Conservation (phyloP, 2,113 vertebrate genomes). For the Bos javanicus region DNA sequence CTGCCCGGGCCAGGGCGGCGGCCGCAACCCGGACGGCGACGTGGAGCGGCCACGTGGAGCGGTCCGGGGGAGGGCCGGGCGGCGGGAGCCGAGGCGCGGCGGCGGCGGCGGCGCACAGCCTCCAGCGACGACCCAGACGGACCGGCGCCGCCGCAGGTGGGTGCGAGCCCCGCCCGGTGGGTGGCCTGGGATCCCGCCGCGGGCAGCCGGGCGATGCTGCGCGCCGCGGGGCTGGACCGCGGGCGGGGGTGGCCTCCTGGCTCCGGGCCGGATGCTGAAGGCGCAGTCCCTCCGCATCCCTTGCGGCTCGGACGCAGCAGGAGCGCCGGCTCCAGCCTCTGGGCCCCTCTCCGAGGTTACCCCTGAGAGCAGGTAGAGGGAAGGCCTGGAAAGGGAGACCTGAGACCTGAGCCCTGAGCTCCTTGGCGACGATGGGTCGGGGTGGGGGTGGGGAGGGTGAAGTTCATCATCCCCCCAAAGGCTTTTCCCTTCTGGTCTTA, state of each 20-base stretch:
- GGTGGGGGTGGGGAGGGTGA: background rate
- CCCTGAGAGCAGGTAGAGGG: background rate
- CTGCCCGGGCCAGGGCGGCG: constrained; percentile 57
- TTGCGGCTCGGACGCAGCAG: background rate
- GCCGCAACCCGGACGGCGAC: constrained; percentile 47
- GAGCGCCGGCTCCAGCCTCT: background rate
- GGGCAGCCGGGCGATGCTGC: accelerated
- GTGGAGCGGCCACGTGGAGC: constrained; percentile 77
- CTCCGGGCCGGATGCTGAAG: background rate
- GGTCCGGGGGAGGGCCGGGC: constrained; percentile 21
- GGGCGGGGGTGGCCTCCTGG: background rate
- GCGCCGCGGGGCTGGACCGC: background rate
- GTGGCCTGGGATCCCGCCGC: background rate
- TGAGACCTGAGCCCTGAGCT: background rate
- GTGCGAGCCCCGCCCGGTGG: background rate
- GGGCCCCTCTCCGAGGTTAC: background rate
- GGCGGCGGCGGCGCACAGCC: background rate
- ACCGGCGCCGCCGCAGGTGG: constrained; percentile 15
- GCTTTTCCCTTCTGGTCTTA: background rate
- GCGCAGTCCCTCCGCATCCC: background rate
- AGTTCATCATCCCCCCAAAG: background rate
- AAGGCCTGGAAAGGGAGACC: background rate
- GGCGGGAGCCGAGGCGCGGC: background rate
- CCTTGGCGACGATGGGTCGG: background rate
- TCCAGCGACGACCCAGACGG: background rate